These are phyloP conservation scores for Endomychus coccineus DNA, from an alignment of 2,888 invertebrate species.

Conservation along the genomic window DNA sequence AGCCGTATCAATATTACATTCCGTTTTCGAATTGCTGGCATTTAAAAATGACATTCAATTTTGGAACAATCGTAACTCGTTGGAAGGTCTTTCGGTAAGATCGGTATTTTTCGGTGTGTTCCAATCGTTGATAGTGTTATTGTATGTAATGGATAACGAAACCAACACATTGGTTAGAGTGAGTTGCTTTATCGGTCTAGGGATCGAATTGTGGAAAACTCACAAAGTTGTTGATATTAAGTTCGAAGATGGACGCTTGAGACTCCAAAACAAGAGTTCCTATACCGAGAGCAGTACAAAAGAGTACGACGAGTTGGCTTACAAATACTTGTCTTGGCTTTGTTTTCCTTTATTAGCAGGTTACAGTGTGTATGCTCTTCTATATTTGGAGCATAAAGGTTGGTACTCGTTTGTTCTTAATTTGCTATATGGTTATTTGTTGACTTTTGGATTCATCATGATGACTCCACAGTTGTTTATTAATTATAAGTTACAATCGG, in stretches of 20 bases:
- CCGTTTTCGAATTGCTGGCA: constrained; percentile 94
- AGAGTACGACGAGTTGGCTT: constrained; percentile 90
- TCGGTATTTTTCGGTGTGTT: constrained; percentile 98
- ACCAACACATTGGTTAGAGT: constrained; percentile 93
- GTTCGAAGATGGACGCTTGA: constrained; percentile 69
- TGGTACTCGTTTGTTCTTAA: constrained; percentile 98
- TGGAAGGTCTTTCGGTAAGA: constrained; percentile 95
- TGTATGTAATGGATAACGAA: constrained; percentile 98
- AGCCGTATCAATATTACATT: constrained; percentile 88
- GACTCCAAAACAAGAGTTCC: constrained; percentile 89
- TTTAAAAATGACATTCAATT: constrained; percentile 99
- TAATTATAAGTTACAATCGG: constrained; percentile 98
- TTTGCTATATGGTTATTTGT: constrained; percentile 94
- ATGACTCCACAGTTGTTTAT: constrained; percentile 99
- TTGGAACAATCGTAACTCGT: constrained; percentile 94
- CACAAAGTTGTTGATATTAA: constrained; percentile 89
- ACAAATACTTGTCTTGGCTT: constrained; percentile 92
- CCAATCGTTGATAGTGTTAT: constrained; percentile 87
- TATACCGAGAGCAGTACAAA: constrained; percentile 92
- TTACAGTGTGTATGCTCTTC: constrained; percentile 91
- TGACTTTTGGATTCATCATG: constrained; percentile 99
- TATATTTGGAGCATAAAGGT: constrained; percentile 95
- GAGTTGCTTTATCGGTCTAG: constrained; percentile 88
- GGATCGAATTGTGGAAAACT: constrained; percentile 99
- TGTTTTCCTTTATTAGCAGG: constrained; percentile 88